Evolutionary conservation across 2,888 invertebrate species (phyloP).

Genomic region (Drosophila aldrichi): DNA sequence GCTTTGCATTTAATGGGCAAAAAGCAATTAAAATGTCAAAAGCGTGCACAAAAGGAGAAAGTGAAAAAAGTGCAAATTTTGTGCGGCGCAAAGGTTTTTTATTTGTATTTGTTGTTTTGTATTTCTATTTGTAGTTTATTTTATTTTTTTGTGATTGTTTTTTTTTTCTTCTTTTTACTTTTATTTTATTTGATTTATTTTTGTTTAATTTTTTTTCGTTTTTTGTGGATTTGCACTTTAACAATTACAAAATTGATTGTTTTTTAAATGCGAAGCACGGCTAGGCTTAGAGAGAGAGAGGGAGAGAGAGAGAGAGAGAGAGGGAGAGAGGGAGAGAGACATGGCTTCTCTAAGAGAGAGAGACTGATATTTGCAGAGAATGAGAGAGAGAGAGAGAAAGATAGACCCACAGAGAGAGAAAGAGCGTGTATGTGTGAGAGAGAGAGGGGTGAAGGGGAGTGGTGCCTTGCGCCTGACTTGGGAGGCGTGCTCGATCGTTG

Average conservation of each 20-base stretch:
- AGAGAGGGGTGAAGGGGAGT: too few species aligned
- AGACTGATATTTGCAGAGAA: too few species aligned
- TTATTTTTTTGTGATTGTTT: constrained; percentile 11
- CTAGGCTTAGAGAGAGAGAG: background rate
- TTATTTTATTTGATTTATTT: constrained; percentile 35
- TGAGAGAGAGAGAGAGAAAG: background rate
- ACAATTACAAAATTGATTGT: constrained; percentile 49
- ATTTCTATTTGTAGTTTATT: constrained; percentile 29
- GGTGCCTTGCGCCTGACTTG: background rate
- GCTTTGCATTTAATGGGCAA: constrained; percentile 68
- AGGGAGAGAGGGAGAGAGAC: constrained; percentile 4
- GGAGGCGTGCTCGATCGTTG: constrained; percentile 26
- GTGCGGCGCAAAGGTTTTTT: constrained; percentile 39
- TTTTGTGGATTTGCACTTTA: constrained; percentile 41
- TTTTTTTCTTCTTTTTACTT: constrained; percentile 17
- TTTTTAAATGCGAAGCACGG: constrained; percentile 44
- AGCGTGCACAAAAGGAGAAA: constrained; percentile 81
- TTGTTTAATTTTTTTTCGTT: constrained; percentile 4
- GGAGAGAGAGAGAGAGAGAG: background rate
- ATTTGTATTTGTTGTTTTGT: constrained; percentile 17
- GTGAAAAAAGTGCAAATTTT: constrained; percentile 76
- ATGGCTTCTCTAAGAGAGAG: background rate
- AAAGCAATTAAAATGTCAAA: constrained; percentile 81
- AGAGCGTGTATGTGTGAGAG: too few species aligned
- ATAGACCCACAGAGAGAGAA: background rate